phyloP scores from a whole-genome alignment of 2,888 invertebrate species.

The Piscicola geometra region DNA sequence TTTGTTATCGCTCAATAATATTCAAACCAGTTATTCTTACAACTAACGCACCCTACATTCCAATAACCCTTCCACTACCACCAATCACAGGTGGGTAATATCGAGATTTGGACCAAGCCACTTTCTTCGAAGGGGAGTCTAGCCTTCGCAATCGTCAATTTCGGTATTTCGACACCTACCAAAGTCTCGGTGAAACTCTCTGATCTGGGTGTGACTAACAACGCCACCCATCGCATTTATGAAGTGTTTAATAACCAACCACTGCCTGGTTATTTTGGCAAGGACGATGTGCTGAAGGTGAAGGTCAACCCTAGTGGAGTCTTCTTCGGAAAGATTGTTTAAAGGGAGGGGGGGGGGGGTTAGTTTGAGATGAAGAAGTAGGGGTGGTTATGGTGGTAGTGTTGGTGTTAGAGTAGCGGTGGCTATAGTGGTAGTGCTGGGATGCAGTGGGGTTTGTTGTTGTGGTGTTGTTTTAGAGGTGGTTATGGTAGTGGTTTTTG shows the following conservation, averaged over 20 bases:
- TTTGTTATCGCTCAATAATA: neutral
- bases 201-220: constrained; percentile 45
- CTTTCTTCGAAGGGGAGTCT: constrained; percentile 47
- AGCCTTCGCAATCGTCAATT: constrained; percentile 50
- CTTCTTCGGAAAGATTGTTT: constrained; percentile 40
- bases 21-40: neutral
- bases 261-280: constrained; percentile 44
- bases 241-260: constrained; percentile 48
- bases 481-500: neutral
- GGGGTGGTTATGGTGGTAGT: neutral
- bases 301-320: constrained; percentile 43
- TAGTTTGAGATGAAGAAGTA: neutral
- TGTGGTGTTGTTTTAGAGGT: neutral
- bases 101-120: constrained; percentile 83
- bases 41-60: neutral
- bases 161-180: constrained; percentile 45
- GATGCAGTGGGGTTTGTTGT: neutral
- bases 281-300: constrained; percentile 41
- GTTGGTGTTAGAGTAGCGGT: constrained; percentile 24
- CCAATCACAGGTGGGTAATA: constrained; percentile 57
- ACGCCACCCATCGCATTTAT: constrained; percentile 47
- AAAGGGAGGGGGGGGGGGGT: neutral
- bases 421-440: neutral
- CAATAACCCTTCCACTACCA: neutral
- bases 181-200: constrained; percentile 42